phyloP scores from a whole-genome alignment of 1,140 invertebrate species.

The Kradibia gibbosae region DNA sequence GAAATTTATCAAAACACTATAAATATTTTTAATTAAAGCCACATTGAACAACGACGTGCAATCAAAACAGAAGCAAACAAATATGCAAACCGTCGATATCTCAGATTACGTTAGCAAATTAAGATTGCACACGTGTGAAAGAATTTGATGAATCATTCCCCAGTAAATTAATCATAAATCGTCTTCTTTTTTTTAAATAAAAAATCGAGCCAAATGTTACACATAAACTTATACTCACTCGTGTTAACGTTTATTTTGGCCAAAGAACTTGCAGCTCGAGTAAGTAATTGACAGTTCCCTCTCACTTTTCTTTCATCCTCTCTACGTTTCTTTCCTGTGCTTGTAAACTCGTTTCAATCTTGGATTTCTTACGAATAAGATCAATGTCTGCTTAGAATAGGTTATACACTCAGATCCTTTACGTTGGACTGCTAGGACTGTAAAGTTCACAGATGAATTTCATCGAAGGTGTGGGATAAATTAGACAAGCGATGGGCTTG shows the following conservation, averaged over 20 bases:
- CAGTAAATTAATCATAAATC: conserved; percentile 12
- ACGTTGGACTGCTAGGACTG: not conserved
- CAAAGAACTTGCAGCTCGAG: not conserved
- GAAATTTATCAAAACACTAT: not conserved
- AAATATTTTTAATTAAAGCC: not conserved
- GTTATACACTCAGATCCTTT: not conserved
- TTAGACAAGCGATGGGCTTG: conserved; percentile 10
- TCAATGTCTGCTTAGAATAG: not conserved
- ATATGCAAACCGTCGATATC: not conserved
- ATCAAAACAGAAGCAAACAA: conserved; percentile 5
- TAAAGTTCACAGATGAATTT: not conserved
- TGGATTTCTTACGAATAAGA: conserved; percentile 12
- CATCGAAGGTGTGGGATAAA: not conserved
- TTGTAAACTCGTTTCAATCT: not conserved
- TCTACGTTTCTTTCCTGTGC: not conserved
- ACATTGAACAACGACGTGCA: not conserved
- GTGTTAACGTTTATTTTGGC: not conserved
- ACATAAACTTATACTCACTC: not conserved
- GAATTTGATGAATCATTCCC: conserved; percentile 28
- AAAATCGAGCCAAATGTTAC: not conserved
- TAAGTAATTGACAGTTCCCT: conserved; percentile 42
- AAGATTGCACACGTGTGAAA: conserved; percentile 9
- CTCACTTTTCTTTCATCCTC: conserved; percentile 13
- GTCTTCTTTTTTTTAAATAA: not conserved
- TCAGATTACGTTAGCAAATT: conserved; percentile 1